Evolutionary conservation across 2,888 invertebrate genomes (phyloP).

Genomic region (Nephrocerus scutellatus): DNA sequence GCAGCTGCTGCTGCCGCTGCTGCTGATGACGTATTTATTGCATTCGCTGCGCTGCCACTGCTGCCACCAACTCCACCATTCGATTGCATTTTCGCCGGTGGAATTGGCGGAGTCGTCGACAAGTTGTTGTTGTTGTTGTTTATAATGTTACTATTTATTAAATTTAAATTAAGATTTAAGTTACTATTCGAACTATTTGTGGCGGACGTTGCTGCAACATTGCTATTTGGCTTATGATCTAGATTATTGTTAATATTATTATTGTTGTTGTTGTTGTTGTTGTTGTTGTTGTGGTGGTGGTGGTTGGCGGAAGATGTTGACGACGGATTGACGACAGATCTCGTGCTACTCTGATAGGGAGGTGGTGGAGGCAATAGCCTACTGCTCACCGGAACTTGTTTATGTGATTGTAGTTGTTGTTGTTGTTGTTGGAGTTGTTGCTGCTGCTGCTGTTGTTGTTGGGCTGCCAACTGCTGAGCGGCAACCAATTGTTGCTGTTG

Average conservation of each 20-base stretch:
- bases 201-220: slow-evolving; percentile 7
- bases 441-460: slow-evolving; percentile 32
- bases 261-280: slow-evolving; percentile 21
- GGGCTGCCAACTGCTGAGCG: slow-evolving; percentile 22
- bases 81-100: slow-evolving; percentile 45
- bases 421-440: too few species aligned
- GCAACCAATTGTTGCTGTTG: slow-evolving; percentile 19
- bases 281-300: slow-evolving; percentile 26
- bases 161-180: slow-evolving; percentile 1
- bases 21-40: slow-evolving; percentile 36
- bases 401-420: slow-evolving; percentile 16
- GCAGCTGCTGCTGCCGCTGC: slow-evolving; percentile 26
- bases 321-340: slow-evolving; percentile 22
- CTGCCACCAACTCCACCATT: slow-evolving; percentile 26
- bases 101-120: slow-evolving; percentile 52
- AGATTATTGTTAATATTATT: slow-evolving; percentile 24
- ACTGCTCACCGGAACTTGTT: slow-evolving; percentile 22
- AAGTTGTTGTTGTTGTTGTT: slow-evolving; percentile 45
- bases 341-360: slow-evolving; percentile 55
- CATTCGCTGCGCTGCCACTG: slow-evolving; percentile 30
- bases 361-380: slow-evolving; percentile 62
- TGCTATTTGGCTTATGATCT: slow-evolving; percentile 21
- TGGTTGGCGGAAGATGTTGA: slow-evolving; percentile 25
- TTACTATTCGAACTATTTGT: slow-evolving; percentile 8
- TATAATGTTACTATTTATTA: slow-evolving; percentile 22